phyloP scores from a whole-genome alignment of 2,888 invertebrate species.

The Trissoscelio sp. region DNA sequence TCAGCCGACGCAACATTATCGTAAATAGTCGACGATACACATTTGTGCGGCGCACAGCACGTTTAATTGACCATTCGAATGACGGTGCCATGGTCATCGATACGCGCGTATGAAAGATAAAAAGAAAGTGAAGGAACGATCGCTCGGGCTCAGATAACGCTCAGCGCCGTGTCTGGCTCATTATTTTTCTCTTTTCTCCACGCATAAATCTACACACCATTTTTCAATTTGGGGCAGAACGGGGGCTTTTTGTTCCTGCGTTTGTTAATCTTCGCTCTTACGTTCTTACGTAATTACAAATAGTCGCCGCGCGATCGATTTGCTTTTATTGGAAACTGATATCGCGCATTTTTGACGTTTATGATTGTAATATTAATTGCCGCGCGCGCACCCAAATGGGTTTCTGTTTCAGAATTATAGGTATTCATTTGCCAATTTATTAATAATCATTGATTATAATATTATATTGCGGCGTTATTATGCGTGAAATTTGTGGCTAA shows the following conservation, averaged over 20 bases:
- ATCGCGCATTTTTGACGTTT: constrained; percentile 35
- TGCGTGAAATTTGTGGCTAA: constrained; percentile 24
- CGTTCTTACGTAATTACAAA: constrained; percentile 53
- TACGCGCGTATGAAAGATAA: constrained; percentile 63
- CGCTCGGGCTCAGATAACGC: constrained; percentile 58
- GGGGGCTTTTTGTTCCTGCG: constrained; percentile 1
- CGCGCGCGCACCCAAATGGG: constrained; percentile 2
- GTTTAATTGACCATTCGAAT: constrained; percentile 77
- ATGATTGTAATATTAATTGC: constrained; percentile 45
- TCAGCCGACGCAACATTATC: constrained; percentile 72
- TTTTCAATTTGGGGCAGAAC: constrained; percentile 8
- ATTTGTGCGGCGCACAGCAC: constrained; percentile 71
- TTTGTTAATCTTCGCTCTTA: constrained; percentile 35
- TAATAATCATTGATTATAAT: constrained; percentile 49
- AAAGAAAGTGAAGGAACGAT: constrained; percentile 67
- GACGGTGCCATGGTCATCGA: constrained; percentile 73
- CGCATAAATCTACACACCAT: constrained; percentile 38
- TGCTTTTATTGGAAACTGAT: constrained; percentile 28
- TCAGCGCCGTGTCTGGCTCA: constrained; percentile 35
- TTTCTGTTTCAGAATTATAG: constrained; percentile 13
- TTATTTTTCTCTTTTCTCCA: constrained; percentile 51
- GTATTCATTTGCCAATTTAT: constrained; percentile 37
- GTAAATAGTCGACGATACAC: constrained; percentile 73
- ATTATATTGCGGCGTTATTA: constrained; percentile 27
- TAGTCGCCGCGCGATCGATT: constrained; percentile 1